A percentile compares a stretch with the other conserved stretches of the same genome.
Conservation (phyloP, 92 coral and sea anemone genomes). For the Diadumene lineata region DNA sequence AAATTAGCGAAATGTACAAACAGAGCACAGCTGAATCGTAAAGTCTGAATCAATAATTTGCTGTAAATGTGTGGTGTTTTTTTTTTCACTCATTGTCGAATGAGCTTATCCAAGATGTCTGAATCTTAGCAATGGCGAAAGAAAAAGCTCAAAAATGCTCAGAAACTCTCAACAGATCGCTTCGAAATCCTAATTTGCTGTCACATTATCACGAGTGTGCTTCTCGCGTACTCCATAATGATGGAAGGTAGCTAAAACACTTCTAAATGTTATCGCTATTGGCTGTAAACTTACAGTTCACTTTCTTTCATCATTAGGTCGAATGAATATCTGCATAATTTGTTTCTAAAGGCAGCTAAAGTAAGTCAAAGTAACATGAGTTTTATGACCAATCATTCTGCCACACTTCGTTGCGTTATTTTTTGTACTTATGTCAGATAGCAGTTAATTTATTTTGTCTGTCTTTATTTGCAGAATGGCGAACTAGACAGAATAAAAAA, state of each 20-base stretch:
- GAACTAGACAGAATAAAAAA: conserved; percentile 73
- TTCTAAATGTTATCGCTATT: background rate
- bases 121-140: conserved; percentile 16
- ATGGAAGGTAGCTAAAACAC: conserved; percentile 51
- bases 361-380: conserved; percentile 36
- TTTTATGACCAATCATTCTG: too few species aligned
- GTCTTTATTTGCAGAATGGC: conserved; percentile 58
- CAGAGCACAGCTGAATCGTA: conserved; percentile 1
- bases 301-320: conserved; percentile 43
- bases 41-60: conserved; percentile 8
- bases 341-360: conserved; percentile 76
- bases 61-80: background rate
- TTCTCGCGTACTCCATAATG: conserved; percentile 59
- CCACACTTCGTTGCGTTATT: too few species aligned
- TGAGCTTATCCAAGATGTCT: background rate
- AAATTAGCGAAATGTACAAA: conserved; percentile 6
- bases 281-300: background rate
- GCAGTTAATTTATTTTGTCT: background rate
- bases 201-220: conserved; percentile 76
- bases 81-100: background rate
- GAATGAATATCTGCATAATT: conserved; percentile 64
- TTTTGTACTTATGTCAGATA: background rate
- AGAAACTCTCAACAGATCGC: conserved; percentile 1
- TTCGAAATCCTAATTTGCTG: conserved; percentile 53
- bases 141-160: conserved; percentile 3